Conservation (phyloP, 23 tunicate genomes). For the Clavelina lepadiformis region DNA sequence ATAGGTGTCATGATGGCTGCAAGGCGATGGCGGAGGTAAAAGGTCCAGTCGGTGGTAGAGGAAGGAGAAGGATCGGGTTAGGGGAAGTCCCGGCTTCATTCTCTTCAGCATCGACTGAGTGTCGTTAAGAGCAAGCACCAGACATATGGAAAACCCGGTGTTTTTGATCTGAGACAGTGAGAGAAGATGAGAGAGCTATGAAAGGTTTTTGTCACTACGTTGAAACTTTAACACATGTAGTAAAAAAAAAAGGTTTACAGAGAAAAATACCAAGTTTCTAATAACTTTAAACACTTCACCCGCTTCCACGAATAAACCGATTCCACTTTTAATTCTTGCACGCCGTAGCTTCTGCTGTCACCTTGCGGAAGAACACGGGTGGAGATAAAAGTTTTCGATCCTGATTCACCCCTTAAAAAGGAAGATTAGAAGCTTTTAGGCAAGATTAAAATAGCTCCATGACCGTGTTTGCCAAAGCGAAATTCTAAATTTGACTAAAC, state of each 20-base stretch:
- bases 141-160: slow-evolving; percentile 30
- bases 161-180: background rate
- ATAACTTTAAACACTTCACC: slow-evolving; percentile 9
- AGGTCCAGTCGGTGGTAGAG: slow-evolving; percentile 53
- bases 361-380: slow-evolving; percentile 40
- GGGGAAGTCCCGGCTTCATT: background rate
- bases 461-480: no score
- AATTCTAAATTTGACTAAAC: no score
- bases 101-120: slow-evolving; percentile 8
- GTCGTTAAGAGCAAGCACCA: slow-evolving; percentile 20
- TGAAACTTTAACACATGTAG: background rate
- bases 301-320: slow-evolving; percentile 36
- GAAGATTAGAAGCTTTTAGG: background rate
- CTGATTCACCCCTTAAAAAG: slow-evolving; percentile 36
- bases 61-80: slow-evolving; percentile 10
- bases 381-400: slow-evolving; percentile 25
- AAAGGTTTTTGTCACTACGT: background rate
- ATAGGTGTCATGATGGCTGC: slow-evolving; percentile 26
- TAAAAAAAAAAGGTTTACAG: background rate
- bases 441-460: background rate
- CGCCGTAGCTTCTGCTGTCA: slow-evolving; percentile 29
- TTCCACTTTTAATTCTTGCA: slow-evolving; percentile 4
- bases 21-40: slow-evolving; percentile 23
- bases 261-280: background rate
- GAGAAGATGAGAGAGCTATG: background rate